A percentile compares a stretch with the other conserved stretches of the same genome.
These are phyloP conservation scores for Orientallactaga sibirica DNA, from an alignment of 2,797 vertebrate genomes.

Conservation along the genomic window DNA sequence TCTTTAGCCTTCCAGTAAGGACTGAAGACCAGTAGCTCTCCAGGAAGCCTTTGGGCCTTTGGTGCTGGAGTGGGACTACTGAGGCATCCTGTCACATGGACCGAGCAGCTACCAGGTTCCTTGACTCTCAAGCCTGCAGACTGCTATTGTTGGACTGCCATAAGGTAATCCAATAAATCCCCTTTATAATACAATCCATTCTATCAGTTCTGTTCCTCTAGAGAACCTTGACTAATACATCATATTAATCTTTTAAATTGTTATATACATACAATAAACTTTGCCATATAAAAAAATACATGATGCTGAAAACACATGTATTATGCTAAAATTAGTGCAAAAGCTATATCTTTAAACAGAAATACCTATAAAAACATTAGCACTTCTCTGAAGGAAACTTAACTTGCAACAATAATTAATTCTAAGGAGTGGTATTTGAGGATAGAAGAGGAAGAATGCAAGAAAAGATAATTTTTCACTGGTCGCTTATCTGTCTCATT, in stretches of 20 bases:
- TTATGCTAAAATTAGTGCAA: background rate
- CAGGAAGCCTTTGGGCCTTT: too few relatives aligned
- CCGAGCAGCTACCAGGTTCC: too few relatives aligned
- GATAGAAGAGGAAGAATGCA: slow-evolving; percentile 15
- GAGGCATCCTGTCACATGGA: too few relatives aligned
- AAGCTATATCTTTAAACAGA: slow-evolving; percentile 5
- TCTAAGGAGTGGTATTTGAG: background rate
- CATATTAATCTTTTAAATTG: slow-evolving; percentile 21
- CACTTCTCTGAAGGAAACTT: slow-evolving; percentile 38
- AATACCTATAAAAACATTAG: slow-evolving; percentile 9
- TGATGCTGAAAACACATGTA: background rate
- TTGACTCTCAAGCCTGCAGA: too few relatives aligned
- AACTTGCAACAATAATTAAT: slow-evolving; percentile 35
- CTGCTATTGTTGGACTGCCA: too few relatives aligned
- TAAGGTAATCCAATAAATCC: too few relatives aligned
- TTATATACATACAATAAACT: background rate
- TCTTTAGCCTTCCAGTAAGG: too few relatives aligned
- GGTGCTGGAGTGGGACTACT: too few relatives aligned
- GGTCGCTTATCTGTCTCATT: slow-evolving; percentile 17
- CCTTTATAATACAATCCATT: too few relatives aligned
- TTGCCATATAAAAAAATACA: background rate
- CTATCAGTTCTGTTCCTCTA: too few relatives aligned
- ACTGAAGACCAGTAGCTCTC: too few relatives aligned
- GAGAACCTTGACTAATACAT: too few relatives aligned
- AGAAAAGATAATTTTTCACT: slow-evolving; percentile 22